phyloP scores from a whole-genome alignment of 2,888 invertebrate species.

The Ornithoptera priamus region DNA sequence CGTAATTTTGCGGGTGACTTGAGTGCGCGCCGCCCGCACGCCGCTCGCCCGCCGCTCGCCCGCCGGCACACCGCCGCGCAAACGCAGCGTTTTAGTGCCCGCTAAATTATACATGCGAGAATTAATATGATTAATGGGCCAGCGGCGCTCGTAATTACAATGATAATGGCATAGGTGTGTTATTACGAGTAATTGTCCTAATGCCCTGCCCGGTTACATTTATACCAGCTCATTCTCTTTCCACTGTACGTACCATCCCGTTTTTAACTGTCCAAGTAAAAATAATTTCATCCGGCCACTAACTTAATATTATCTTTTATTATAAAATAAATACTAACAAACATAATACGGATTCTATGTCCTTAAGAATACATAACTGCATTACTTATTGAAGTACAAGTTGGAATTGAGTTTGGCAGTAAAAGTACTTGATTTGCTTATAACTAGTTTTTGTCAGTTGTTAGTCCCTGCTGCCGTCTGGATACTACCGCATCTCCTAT shows the following conservation, averaged over 20 bases:
- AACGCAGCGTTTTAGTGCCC: constrained; percentile 55
- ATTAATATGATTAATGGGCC: constrained; percentile 41
- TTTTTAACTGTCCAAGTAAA: constrained; percentile 1
- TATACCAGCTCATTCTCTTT: constrained; percentile 17
- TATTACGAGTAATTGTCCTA: constrained; percentile 22
- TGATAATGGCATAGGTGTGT: constrained; percentile 29
- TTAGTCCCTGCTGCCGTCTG: too few species aligned
- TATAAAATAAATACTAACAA: too few species aligned
- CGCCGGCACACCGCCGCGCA: constrained; percentile 50
- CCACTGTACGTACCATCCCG: background rate
- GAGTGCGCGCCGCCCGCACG: constrained; percentile 53
- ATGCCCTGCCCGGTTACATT: constrained; percentile 17
- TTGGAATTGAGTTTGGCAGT: too few species aligned
- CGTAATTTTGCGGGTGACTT: constrained; percentile 80
- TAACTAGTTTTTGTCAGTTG: too few species aligned
- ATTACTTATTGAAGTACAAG: too few species aligned
- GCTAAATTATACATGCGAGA: constrained; percentile 42
- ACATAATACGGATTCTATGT: too few species aligned
- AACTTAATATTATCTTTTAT: too few species aligned
- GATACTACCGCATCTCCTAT: too few species aligned
- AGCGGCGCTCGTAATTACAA: constrained; percentile 27
- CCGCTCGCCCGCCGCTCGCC: constrained; percentile 43
- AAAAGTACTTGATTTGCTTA: too few species aligned
- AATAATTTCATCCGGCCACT: background rate
- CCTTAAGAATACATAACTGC: too few species aligned